Conservation (phyloP, 2,888 invertebrate species). For the Spodoptera littoralis region DNA sequence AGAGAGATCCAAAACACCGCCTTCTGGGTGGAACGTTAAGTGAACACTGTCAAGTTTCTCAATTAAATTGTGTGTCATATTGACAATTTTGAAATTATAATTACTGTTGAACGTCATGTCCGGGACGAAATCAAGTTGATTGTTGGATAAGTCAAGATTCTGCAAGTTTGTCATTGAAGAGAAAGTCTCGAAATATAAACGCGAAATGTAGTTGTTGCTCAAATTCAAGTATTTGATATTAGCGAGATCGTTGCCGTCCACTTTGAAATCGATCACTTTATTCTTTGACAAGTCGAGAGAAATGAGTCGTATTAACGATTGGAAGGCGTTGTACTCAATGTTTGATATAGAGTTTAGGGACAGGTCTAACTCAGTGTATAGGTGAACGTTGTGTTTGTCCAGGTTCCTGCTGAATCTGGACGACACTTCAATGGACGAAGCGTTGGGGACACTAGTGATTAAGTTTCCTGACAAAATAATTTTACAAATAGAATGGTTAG, state of each 20-base stretch:
- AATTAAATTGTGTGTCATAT: slow-evolving; percentile 76
- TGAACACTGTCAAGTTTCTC: slow-evolving; percentile 66
- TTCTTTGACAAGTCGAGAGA: slow-evolving; percentile 77
- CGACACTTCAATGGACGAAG: slow-evolving; percentile 63
- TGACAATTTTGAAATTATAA: slow-evolving; percentile 72
- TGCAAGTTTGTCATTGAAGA: slow-evolving; percentile 74
- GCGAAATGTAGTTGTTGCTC: slow-evolving; percentile 71
- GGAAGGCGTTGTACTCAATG: slow-evolving; percentile 78
- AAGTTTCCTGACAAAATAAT: slow-evolving; percentile 77
- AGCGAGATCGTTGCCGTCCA: slow-evolving; percentile 71
- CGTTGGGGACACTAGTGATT: slow-evolving; percentile 72
- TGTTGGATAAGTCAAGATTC: slow-evolving; percentile 80
- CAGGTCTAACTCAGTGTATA: slow-evolving; percentile 76
- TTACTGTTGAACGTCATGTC: slow-evolving; percentile 70
- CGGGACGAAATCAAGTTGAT: slow-evolving; percentile 72
- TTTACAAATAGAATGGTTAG: slow-evolving; percentile 70
- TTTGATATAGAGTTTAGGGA: slow-evolving; percentile 75
- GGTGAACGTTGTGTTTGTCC: slow-evolving; percentile 57
- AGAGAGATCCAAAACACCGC: slow-evolving; percentile 79
- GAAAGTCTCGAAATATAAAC: slow-evolving; percentile 74
- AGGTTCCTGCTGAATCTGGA: slow-evolving; percentile 61
- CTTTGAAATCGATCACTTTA: slow-evolving; percentile 68
- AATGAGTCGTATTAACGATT: slow-evolving; percentile 69
- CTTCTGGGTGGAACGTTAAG: slow-evolving; percentile 74
- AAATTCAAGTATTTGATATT: slow-evolving; percentile 75